Percentiles rank a stretch among this genome's conserved stretches.
phyloP scores from a whole-genome alignment of 2,797 vertebrate genomes.

The Argentina silus region DNA sequence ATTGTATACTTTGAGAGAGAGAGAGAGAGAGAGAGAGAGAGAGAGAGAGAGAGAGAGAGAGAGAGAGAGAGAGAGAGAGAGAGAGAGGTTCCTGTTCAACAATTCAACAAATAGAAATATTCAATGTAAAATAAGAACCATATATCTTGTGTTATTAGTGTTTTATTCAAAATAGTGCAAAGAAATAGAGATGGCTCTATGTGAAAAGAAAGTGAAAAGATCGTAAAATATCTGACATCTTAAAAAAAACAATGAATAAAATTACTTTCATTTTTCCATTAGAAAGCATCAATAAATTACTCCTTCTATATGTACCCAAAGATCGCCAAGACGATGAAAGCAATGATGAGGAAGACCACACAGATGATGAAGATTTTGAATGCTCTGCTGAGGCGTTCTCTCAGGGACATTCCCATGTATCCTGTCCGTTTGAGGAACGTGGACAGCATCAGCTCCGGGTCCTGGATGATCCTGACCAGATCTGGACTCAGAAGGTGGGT shows the following conservation, averaged over 20 bases:
- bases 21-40: no score
- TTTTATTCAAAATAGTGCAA: background rate
- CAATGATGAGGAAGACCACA: background rate
- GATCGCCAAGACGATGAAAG: background rate
- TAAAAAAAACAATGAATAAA: no score
- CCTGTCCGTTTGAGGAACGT: slow-evolving; percentile 32
- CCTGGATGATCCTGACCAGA: slow-evolving; percentile 45
- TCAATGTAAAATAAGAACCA: background rate
- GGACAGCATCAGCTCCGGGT: slow-evolving; percentile 35
- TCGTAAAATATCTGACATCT: no score
- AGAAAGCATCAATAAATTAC: no score
- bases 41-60: no score
- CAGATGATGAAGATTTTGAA: background rate
- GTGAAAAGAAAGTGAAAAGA: no score
- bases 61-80: no score
- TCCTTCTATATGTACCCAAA: no score
- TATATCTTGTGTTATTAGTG: background rate
- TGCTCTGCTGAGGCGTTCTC: background rate
- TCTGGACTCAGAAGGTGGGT: slow-evolving; percentile 39
- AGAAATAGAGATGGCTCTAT: background rate
- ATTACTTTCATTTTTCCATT: no score
- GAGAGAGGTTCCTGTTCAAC: background rate
- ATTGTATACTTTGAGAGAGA: background rate
- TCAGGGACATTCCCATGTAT: background rate
- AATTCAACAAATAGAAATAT: background rate